Evolutionary conservation across 1,140 invertebrate genomes (phyloP), one percentile per base, ranked within the genome.

Genomic region (Agrilus planipennis): DNA sequence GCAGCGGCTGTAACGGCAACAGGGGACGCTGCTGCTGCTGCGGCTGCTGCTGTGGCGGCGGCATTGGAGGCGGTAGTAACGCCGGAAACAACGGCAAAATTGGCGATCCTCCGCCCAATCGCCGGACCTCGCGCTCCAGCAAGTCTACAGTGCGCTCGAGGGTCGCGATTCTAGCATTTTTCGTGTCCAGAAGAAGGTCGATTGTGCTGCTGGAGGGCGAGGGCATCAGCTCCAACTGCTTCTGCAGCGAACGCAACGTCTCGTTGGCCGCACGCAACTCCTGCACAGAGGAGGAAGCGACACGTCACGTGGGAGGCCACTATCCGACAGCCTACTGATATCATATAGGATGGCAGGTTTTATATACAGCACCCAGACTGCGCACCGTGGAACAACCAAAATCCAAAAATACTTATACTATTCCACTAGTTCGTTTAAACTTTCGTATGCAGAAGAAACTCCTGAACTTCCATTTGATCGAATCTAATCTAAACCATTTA

Each of bases 91-190:
- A n/a, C n/a, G n/a, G n/a, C n/a, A n/a, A n/a, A n/a, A n/a, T 30
- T 11, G 18, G 48, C 45, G 58, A 15, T 60, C 60, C 48, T 63
- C 70, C 55, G 66, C 72, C 55, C 74, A 73, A 55, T 50, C 77
- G 70, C 51, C 77, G 72, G 57, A 81, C 57, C 64, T 83, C 80
- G 52, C 68, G 60, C 61, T 81, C 78, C 53, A 88, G 70, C 51
- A 83, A 63, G 40, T 72, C 71, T 42, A 90, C 75, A 60, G 89
- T 81, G 51, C 81, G 79, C 71, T 91, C 85, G 62, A 91, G 70
- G 34, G 79, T 84, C 49, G 78, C 73, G 62, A 89, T 89, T 55
- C 84, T 71, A 44, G 81, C 81, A 64, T 88, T 84, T 75, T 89
- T 84, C 34, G 80, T 84, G 67, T 84, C 81, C 60, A 85, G 70